Conservation (phyloP, 2,797 vertebrate species). For the Borostomias antarcticus region DNA sequence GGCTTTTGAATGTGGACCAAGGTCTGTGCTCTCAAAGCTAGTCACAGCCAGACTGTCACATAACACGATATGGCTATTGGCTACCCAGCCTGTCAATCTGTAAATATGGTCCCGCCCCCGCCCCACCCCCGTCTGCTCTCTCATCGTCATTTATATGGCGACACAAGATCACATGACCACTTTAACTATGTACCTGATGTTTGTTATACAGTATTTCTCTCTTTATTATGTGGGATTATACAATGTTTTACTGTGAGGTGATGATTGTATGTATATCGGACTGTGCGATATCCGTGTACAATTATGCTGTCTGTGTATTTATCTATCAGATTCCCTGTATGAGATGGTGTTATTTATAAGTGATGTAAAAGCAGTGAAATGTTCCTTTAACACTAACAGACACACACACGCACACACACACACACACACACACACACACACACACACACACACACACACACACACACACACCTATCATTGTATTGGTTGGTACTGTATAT, state of each 20-base stretch:
- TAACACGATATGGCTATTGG: not conserved
- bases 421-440: conserved; percentile 11
- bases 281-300: conserved; percentile 27
- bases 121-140: not conserved
- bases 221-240: conserved; percentile 16
- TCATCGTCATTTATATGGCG: conserved; percentile 5
- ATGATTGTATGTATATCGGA: conserved; percentile 34
- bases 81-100: conserved; percentile 1
- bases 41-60: not conserved
- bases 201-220: not conserved
- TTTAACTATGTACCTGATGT: conserved; percentile 4
- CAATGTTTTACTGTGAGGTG: conserved; percentile 36
- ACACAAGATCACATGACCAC: conserved; percentile 6
- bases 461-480: not conserved
- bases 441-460: not conserved
- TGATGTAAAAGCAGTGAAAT: conserved; percentile 24
- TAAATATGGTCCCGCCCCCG: conserved; percentile 14
- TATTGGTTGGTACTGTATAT: too few relatives aligned
- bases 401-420: conserved; percentile 10
- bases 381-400: not conserved
- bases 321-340: conserved; percentile 21
- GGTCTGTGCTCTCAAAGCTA: not conserved
- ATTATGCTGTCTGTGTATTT: conserved; percentile 30
- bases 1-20: not conserved
- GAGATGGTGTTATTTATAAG: conserved; percentile 32